Evolutionary conservation across 1,140 invertebrate genomes (phyloP), one percentile per base, ranked within the genome.

Genomic region (Pararge aegeria): DNA sequence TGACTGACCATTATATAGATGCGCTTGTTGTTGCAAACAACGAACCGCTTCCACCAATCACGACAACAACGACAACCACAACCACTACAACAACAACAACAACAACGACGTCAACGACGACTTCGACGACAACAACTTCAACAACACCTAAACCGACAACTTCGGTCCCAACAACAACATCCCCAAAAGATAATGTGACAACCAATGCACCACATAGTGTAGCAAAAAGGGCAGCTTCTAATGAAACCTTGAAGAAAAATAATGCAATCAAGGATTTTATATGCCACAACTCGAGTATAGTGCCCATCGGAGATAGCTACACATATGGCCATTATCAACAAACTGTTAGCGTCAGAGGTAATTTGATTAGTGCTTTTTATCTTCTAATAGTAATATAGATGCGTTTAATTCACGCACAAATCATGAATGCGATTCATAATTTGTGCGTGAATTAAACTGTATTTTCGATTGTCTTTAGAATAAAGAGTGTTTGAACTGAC

Each of bases 311-410:
- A 80, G 83, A 92, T 3, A 92, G 92, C 29, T 94, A 94, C 65
- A 93, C 92, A 4, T 95, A 95, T 83, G 95, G 95, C n/a, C 93
- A 94, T 75, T 96, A 94, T 70, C 73, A 90, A n/a, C 91, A 90
- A 57, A 90, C 89, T 40, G 72, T 95, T 49, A 87, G 89, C 27
- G 89, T 93, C 7, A 92, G 92, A 92, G 93, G 94, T 95, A 67
- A 87, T 16, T n/a, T 6, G 30, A 34, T 34, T 12, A 12, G 12
- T 34, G 24, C 24, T 24, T 24, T 24, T 24, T n/a, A n/a, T n/a
- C n/a, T n/a, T n/a, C n/a, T n/a, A n/a, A n/a, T n/a, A n/a, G n/a
- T n/a, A n/a, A n/a, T n/a, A n/a, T n/a, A n/a, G n/a, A n/a, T n/a
- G n/a, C n/a, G n/a, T n/a, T n/a, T n/a, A n/a, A n/a, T n/a, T n/a